These are phyloP conservation scores for Nannospalax galili DNA, from an alignment of 2,113 vertebrate species.

Conservation along the genomic window DNA sequence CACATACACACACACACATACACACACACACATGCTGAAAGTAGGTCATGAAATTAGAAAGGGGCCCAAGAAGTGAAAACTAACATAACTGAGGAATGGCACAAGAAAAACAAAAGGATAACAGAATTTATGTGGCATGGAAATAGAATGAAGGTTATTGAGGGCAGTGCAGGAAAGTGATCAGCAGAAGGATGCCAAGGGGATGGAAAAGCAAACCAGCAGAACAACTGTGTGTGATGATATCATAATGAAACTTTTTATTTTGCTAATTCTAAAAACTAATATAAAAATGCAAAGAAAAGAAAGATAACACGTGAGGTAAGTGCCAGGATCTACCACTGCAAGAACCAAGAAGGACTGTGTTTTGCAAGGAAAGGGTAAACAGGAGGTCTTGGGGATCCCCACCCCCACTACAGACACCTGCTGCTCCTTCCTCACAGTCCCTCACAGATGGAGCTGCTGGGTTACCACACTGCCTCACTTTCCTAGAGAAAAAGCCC, in stretches of 20 bases:
- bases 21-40: neutral
- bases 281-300: neutral
- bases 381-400: too few relatives aligned
- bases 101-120: neutral
- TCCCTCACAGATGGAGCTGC: neutral
- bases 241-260: neutral
- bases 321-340: neutral
- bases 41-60: neutral
- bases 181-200: too few relatives aligned
- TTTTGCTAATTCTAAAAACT: neutral
- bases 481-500: neutral
- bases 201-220: neutral
- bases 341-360: neutral
- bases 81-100: too few relatives aligned
- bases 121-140: too few relatives aligned
- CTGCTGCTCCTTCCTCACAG: too few relatives aligned
- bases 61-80: neutral
- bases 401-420: neutral
- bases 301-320: neutral
- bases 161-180: too few relatives aligned
- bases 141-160: neutral
- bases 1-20: neutral
- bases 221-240: neutral
- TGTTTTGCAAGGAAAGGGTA: fast-evolving
- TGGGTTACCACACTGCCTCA: neutral